phyloP scores from a whole-genome alignment of 1,140 invertebrate genomes.

The Musca vetustissima region DNA sequence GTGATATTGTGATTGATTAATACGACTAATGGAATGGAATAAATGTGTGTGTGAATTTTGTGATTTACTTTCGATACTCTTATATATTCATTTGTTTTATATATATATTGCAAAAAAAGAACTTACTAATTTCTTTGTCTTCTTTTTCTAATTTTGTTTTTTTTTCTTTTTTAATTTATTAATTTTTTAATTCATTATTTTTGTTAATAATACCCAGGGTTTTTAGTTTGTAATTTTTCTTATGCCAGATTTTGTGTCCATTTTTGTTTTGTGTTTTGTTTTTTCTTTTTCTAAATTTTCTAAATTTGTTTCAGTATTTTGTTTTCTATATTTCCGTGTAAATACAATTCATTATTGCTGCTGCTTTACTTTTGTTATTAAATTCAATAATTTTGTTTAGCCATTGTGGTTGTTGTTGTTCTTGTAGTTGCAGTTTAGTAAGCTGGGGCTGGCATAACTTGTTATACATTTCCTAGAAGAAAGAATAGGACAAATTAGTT shows the following conservation, averaged over 20 bases:
- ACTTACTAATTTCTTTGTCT: background rate
- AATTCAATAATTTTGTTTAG: conserved; percentile 4
- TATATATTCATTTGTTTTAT: no score
- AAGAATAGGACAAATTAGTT: background rate
- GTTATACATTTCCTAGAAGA: conserved; percentile 53
- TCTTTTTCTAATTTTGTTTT: no score
- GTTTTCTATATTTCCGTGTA: background rate
- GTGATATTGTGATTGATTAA: no score
- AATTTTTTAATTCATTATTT: no score
- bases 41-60: no score
- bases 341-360: conserved; percentile 18
- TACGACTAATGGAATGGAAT: no score
- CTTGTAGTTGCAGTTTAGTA: conserved; percentile 19
- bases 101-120: background rate
- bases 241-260: background rate
- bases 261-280: no score
- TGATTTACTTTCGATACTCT: no score
- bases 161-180: no score
- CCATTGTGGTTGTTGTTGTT: no score
- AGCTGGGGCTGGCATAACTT: conserved; percentile 34
- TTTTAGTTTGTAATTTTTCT: no score
- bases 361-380: background rate
- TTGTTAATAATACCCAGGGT: no score
- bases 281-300: background rate
- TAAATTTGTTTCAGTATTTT: background rate